These are phyloP conservation scores for Pachypanchax playfairii DNA, from an alignment of 2,113 vertebrate genomes.

Conservation along the genomic window DNA sequence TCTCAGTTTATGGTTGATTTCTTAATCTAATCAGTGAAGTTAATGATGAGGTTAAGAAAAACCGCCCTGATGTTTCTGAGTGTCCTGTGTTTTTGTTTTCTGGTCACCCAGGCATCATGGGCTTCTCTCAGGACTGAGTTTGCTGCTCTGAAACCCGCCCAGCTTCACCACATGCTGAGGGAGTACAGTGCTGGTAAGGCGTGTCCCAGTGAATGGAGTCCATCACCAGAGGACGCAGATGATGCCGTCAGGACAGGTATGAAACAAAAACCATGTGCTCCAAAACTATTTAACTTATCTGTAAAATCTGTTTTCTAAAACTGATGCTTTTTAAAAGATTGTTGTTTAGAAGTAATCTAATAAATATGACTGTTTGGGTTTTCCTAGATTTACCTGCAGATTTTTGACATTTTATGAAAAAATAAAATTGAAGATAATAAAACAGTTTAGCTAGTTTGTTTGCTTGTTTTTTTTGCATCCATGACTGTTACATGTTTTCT, in stretches of 20 bases:
- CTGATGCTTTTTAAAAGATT: no score
- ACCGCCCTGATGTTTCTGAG: neutral
- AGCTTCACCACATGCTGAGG: constrained; percentile 82
- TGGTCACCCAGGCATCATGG: constrained; percentile 75
- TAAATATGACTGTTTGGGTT: no score
- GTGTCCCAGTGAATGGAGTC: constrained; percentile 72
- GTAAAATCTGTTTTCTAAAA: no score
- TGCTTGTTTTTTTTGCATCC: no score
- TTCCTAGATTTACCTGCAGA: neutral
- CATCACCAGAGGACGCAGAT: constrained; percentile 54
- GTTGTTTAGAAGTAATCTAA: neutral
- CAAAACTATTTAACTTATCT: neutral
- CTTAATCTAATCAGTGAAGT: neutral
- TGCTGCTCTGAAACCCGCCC: constrained; percentile 73
- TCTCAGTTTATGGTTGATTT: neutral
- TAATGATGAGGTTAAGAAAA: neutral
- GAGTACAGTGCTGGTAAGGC: constrained; percentile 72
- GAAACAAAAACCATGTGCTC: neutral
- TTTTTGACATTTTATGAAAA: neutral
- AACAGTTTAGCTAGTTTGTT: no score
- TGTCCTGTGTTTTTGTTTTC: neutral
- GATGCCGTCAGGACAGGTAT: constrained; percentile 75
- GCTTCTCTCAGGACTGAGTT: constrained; percentile 76
- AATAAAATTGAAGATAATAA: no score
- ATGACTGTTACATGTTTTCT: neutral